Conservation (phyloP, 2,113 vertebrate genomes). For the Microcebus jonahi region DNA sequence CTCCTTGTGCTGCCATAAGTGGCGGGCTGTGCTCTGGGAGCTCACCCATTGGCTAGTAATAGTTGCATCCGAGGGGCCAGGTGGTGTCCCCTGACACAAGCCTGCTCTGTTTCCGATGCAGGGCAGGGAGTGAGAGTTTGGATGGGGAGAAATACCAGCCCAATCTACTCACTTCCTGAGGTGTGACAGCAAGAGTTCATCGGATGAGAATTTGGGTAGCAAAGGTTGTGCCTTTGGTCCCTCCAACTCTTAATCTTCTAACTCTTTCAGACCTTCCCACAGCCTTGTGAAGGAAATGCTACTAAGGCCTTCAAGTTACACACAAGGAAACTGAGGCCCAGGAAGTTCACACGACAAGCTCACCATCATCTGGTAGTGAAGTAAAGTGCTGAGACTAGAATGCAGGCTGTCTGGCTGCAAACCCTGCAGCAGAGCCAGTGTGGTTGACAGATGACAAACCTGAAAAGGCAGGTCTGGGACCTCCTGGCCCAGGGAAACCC, state of each 20-base stretch:
- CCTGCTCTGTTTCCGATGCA: fast-evolving
- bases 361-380: not conserved
- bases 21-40: not conserved
- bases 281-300: not conserved
- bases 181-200: not conserved
- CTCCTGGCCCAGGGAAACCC: too few species aligned
- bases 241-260: not conserved
- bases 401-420: not conserved
- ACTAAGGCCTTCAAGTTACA: not conserved
- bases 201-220: not conserved
- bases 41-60: fast-evolving
- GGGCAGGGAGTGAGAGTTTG: not conserved
- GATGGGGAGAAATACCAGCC: too few species aligned
- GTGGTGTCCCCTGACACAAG: not conserved
- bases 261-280: not conserved
- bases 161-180: fast-evolving
- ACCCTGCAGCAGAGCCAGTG: fast-evolving
- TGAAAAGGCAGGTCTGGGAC: not conserved
- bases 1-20: not conserved
- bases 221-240: not conserved
- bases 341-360: not conserved
- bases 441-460: not conserved
- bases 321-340: not conserved
- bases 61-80: fast-evolving
- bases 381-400: not conserved